phyloP scores from a whole-genome alignment of 2,797 vertebrate species.

The Remorina albescens region DNA sequence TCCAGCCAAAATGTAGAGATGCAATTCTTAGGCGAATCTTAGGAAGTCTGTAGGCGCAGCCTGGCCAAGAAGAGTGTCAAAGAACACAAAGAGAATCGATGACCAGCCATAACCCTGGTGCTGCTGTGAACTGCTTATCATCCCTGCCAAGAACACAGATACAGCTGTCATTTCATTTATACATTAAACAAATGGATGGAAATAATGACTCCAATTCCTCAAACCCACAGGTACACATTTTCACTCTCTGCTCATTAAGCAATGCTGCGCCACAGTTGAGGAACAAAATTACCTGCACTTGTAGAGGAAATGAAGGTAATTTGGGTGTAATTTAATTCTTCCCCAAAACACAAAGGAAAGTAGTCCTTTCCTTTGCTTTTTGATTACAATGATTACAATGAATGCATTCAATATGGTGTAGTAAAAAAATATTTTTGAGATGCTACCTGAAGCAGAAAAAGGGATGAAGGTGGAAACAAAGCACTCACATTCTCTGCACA shows the following conservation, averaged over 20 bases:
- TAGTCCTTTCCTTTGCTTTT: no score
- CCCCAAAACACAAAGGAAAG: slow-evolving; percentile 33
- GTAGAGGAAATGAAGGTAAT: slow-evolving; percentile 32
- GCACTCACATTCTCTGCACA: not conserved
- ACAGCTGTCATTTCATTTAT: not conserved
- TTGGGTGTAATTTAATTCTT: slow-evolving; percentile 32
- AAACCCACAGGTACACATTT: not conserved
- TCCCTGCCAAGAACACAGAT: not conserved
- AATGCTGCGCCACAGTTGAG: not conserved
- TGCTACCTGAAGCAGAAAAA: slow-evolving; percentile 35
- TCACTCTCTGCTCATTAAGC: slow-evolving; percentile 15
- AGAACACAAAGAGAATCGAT: not conserved
- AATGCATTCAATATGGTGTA: slow-evolving; percentile 46
- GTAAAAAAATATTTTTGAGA: slow-evolving; percentile 27
- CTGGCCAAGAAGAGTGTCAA: no score
- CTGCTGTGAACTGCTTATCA: not conserved
- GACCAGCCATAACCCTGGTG: not conserved
- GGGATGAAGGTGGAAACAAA: slow-evolving; percentile 15
- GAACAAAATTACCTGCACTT: slow-evolving; percentile 12
- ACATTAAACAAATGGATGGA: not conserved
- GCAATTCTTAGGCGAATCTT: not conserved
- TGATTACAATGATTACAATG: slow-evolving; percentile 54
- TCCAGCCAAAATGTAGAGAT: not conserved
- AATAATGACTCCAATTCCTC: not conserved
- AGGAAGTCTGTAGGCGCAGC: no score